Conservation (phyloP, 2,113 vertebrate species). For the Dicrurus megarhynchus region DNA sequence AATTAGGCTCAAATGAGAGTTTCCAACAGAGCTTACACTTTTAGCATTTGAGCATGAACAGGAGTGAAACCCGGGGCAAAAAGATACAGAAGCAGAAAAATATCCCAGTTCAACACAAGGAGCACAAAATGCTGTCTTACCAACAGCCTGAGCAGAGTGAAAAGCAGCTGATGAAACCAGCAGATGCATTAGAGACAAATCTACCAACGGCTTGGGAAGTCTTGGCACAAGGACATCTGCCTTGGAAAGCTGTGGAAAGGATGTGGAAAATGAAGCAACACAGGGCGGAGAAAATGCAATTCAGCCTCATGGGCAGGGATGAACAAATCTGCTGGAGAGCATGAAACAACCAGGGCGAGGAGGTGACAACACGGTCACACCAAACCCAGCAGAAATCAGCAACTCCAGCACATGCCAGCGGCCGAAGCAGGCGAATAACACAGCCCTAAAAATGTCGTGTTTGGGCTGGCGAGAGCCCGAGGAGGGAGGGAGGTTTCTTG, state of each 20-base stretch:
- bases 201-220: background rate
- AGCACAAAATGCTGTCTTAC: background rate
- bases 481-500: background rate
- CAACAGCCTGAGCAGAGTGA: background rate
- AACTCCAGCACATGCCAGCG: accelerated
- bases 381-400: background rate
- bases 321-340: background rate
- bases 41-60: background rate
- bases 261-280: background rate
- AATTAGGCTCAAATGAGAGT: background rate
- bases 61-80: background rate
- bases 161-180: background rate
- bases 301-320: background rate
- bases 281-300: background rate
- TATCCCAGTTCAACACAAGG: background rate
- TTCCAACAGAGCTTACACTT: background rate
- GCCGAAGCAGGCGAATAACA: background rate
- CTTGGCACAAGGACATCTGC: background rate
- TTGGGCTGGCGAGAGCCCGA: background rate
- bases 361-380: background rate
- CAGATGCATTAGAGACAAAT: background rate
- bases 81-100: background rate
- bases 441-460: background rate
- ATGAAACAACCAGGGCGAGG: accelerated
- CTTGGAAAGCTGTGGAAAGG: background rate